Conservation (phyloP, 2,888 invertebrate genomes). For the Lasioglossum figueresi region DNA sequence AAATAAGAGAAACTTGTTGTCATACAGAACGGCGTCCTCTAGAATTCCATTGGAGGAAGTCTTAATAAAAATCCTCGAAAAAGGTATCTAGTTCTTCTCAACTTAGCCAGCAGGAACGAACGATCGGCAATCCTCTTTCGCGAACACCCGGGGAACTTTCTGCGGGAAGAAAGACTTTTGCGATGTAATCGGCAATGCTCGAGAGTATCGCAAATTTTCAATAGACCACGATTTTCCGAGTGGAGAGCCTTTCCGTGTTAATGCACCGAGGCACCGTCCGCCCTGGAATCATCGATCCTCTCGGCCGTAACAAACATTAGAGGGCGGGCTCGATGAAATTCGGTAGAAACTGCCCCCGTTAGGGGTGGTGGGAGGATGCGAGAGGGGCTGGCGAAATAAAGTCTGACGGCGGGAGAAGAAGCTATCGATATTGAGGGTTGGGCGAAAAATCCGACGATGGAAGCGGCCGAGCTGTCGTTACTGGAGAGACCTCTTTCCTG, state of each 20-base stretch:
- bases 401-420: constrained; percentile 2
- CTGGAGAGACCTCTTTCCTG: constrained; percentile 50
- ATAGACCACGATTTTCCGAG: neutral
- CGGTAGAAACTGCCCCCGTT: neutral
- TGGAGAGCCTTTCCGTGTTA: constrained; percentile 4
- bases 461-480: constrained; percentile 50
- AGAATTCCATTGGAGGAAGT: neutral
- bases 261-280: neutral
- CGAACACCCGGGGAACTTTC: neutral
- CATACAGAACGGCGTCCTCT: neutral
- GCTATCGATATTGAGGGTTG: constrained; percentile 54
- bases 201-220: constrained; percentile 4
- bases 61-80: neutral
- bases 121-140: neutral
- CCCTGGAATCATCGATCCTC: constrained; percentile 8
- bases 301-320: neutral
- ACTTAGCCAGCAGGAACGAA: neutral
- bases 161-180: neutral
- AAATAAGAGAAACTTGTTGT: neutral
- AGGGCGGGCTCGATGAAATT: constrained; percentile 11
- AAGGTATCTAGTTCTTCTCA: neutral
- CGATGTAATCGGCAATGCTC: neutral
- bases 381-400: constrained; percentile 20
- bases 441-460: constrained; percentile 55
- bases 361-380: neutral